Base-by-base conservation (phyloP, 2,888 invertebrate species). In the Uropetala carovei region DNA sequence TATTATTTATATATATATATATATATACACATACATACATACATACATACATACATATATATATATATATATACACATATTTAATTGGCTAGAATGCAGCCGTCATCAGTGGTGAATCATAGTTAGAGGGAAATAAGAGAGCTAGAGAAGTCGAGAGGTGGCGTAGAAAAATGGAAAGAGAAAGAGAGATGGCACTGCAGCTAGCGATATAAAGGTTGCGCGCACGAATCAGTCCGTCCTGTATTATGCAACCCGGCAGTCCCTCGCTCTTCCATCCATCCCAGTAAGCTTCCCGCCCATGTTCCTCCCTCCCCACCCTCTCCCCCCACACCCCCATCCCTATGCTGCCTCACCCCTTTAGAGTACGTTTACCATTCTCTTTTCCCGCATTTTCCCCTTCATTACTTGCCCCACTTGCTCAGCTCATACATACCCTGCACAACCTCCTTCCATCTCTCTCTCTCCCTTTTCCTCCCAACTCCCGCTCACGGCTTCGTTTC, bases 151-250 rank as follows among this genome's bases (percentile, higher is more conserved):
- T 57, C 8, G n/a, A 58, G 86, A 60, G 30, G 59, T n/a, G 8
- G 83, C 43, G 5, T 43, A 43, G 43, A 43, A 43, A 43, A 5
- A 27, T 43, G 89, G 11, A 43, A 64, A 16, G 85, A 18, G 22
- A 85, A 58, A 84, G 84, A 56, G 27, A 22, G 30, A 60, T 43
- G 64, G 89, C 89, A 86, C 11, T 86, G 86, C 60, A 89, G 89
- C 68, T 89, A 18, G 89, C 89, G 89, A 89, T 89, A 64, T 64
- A 60, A 89, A 89, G 89, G 43, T 68, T 89, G 64, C 56, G 58
- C 22, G 60, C 89, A 30, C 18, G 89, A 64, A 89, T 89, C 89
- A 64, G 18, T 64, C 68, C 89, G 64, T 89, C 89, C 89, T 89
- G 89, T 89, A 43, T 89, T 89, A 89, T 89, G 89, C 89, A 89